These are phyloP conservation scores for Tromatobia lineatoria DNA, from an alignment of 2,888 invertebrate genomes.

Conservation along the genomic window DNA sequence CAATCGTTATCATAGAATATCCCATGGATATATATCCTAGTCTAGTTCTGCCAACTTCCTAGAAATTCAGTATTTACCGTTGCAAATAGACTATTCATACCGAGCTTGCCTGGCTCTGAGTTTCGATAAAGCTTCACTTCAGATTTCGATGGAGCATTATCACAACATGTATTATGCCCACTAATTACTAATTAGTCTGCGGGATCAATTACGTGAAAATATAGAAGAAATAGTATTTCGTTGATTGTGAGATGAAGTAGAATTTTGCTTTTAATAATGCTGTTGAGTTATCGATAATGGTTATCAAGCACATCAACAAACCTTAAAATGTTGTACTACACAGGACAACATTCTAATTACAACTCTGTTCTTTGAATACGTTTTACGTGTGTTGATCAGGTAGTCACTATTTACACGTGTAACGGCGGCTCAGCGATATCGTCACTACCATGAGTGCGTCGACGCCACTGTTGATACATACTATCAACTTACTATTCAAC, in stretches of 20 bases:
- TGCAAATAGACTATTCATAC: background rate
- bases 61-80: background rate
- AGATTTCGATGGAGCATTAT: background rate
- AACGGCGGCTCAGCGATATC: too few species aligned
- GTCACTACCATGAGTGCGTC: slow-evolving; percentile 1
- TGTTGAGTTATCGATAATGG: slow-evolving; percentile 41
- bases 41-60: background rate
- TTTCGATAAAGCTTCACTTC: background rate
- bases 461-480: too few species aligned
- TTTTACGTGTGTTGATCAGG: too few species aligned
- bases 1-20: slow-evolving; percentile 23
- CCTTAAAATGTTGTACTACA: slow-evolving; percentile 7
- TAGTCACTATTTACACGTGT: too few species aligned
- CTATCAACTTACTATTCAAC: too few species aligned
- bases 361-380: too few species aligned
- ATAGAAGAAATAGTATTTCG: background rate
- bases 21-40: background rate
- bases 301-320: slow-evolving; percentile 50
- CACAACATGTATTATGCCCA: background rate
- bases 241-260: too few species aligned
- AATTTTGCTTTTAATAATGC: background rate
- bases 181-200: too few species aligned
- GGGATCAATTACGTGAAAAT: too few species aligned
- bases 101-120: background rate
- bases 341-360: too few species aligned